Base-by-base conservation (phyloP, 1,140 invertebrate species). In the Globodera rostochiensis region DNA sequence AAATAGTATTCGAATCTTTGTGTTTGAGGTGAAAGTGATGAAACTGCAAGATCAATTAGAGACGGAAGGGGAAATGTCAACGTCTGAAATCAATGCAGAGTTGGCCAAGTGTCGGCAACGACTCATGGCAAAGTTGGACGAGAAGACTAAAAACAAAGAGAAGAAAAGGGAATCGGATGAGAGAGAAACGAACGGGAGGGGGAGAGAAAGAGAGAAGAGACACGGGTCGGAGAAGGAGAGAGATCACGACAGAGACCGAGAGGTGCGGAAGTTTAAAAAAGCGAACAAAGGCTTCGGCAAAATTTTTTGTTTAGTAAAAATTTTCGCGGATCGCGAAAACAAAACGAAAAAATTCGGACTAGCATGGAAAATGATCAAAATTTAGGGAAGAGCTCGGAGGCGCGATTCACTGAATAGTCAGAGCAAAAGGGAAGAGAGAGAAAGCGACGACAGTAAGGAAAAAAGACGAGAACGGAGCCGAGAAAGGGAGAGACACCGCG, bases 11-110 rank as follows among this genome's bases (percentile, higher is more conserved):
- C 36, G 36, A 36, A 36, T 36, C 5, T 66, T 77, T 66, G 49
- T 67, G 11, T 77, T 78, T 77, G 46, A 87, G 87, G 73, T 89
- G 5, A 89, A 89, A 81, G 87, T 90, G 5, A 49, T 89, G 36
- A 74, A 84, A 46, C 81, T 86, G 21, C 89, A 89, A 77, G 88
- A 89, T 73, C 86, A 89, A 69, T 78, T 89, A 9, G 88, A 89
- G 77, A 73, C 73, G 19, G 83, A 89, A 2, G 53, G 79, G 6
- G 71, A 57, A 8, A 50, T 49, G 21, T 3, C 64, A 25, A n/a
- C 25, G 9, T n/a, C 83, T 13, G 78, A 87, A 53, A 81, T 88
- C 4, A 80, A 87, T 7, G 19, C 79, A 49, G 82, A 88, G 66
- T 36, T 86, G 19, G 50, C 77, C 3, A 76, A 88, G 7, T 85